Evolutionary conservation across 92 coral and sea anemone genomes (phyloP).

Genomic region (Bergia sp.): DNA sequence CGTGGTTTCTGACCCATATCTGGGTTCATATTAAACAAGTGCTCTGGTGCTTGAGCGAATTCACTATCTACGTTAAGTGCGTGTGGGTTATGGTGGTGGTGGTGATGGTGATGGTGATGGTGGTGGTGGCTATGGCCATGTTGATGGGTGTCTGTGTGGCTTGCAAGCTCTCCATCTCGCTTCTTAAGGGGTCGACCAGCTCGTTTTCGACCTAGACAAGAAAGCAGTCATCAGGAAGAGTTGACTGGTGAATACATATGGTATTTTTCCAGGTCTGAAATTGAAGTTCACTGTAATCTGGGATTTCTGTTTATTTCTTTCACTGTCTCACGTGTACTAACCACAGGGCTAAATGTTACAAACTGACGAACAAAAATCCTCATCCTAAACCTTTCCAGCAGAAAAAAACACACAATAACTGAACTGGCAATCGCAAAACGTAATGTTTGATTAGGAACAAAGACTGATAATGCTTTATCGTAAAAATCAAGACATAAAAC

Average conservation of each 20-base stretch:
- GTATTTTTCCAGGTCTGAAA: no score
- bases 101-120: conserved; percentile 61
- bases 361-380: no score
- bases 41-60: conserved; percentile 46
- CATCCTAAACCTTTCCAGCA: no score
- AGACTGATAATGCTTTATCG: no score
- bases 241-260: neutral
- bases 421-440: no score
- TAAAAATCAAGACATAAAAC: no score
- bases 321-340: no score
- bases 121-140: conserved; percentile 41
- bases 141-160: conserved; percentile 20
- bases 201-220: conserved; percentile 35
- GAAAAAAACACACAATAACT: no score
- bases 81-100: conserved; percentile 55
- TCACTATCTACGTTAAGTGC: conserved; percentile 52
- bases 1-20: conserved; percentile 71
- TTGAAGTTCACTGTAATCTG: no score
- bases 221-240: neutral
- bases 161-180: conserved; percentile 29
- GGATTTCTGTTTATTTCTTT: no score
- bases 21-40: conserved; percentile 59
- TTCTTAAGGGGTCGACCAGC: conserved; percentile 40
- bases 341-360: no score
- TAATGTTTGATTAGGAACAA: no score